Percentiles rank a stretch among this genome's conserved stretches.
These are phyloP conservation scores for Mesorhabditis belari DNA, from an alignment of 2,888 invertebrate species.

Conservation along the genomic window DNA sequence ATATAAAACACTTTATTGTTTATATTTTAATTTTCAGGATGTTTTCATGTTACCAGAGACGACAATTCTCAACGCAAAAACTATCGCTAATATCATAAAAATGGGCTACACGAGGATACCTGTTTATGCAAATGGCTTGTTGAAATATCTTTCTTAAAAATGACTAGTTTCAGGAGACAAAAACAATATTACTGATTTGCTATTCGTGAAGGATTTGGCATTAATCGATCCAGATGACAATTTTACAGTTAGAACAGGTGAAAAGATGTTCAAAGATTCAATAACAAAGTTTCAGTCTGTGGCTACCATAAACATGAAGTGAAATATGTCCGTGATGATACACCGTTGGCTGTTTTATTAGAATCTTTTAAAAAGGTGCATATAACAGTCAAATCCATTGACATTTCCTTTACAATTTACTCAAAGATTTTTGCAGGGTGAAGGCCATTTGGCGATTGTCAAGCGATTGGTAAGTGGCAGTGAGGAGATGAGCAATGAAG, in stretches of 20 bases:
- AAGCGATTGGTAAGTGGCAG: slow-evolving; percentile 71
- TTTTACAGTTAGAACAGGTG: slow-evolving; percentile 59
- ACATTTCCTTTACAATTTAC: too few relatives aligned
- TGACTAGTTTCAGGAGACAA: slow-evolving; percentile 13
- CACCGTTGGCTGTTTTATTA: slow-evolving; percentile 86
- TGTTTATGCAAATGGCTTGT: slow-evolving; percentile 61
- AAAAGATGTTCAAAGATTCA: slow-evolving; percentile 1
- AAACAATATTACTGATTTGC: slow-evolving; percentile 49
- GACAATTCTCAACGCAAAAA: slow-evolving; percentile 81
- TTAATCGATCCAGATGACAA: slow-evolving; percentile 98
- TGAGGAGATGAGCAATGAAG: slow-evolving; percentile 80
- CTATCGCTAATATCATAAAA: slow-evolving; percentile 90
- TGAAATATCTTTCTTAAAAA: background rate
- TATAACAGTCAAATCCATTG: background rate
- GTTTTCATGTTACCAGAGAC: slow-evolving; percentile 90
- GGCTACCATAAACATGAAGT: slow-evolving; percentile 79
- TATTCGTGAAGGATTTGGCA: slow-evolving; percentile 92
- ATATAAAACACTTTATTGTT: background rate
- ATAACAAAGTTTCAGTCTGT: slow-evolving; percentile 26
- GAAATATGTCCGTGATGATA: slow-evolving; percentile 91
- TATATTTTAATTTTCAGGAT: too few relatives aligned
- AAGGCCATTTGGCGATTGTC: slow-evolving; percentile 72
- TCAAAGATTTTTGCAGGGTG: slow-evolving; percentile 24
- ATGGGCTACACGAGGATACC: slow-evolving; percentile 71
- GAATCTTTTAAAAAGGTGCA: slow-evolving; percentile 82